These are phyloP conservation scores for Agrilus mali DNA, from an alignment of 2,888 invertebrate species.

Conservation along the genomic window DNA sequence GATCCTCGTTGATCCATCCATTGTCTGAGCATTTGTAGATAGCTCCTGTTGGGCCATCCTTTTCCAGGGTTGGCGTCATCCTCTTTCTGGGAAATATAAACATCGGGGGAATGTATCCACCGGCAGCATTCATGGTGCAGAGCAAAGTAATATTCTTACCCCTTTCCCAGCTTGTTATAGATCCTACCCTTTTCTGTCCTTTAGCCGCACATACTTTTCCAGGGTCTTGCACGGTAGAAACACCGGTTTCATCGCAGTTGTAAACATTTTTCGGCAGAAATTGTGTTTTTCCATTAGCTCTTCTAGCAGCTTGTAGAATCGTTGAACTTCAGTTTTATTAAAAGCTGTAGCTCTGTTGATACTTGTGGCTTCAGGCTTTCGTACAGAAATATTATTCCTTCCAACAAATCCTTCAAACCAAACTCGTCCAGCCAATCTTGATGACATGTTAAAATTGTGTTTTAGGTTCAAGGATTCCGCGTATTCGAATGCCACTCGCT, in stretches of 20 bases:
- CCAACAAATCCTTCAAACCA: conserved; percentile 14
- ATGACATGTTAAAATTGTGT: neutral
- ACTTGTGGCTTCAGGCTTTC: conserved; percentile 20
- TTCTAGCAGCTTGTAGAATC: conserved; percentile 17
- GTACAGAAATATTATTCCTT: conserved; percentile 16
- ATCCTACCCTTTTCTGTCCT: conserved; percentile 30
- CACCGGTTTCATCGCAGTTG: conserved; percentile 33
- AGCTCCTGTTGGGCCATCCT: conserved; percentile 29
- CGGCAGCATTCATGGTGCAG: conserved; percentile 30
- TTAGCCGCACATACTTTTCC: conserved; percentile 27
- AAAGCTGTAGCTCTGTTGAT: conserved; percentile 19
- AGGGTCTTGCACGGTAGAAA: conserved; percentile 29
- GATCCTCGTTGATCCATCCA: conserved; percentile 18
- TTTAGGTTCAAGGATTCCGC: neutral
- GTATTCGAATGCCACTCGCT: neutral
- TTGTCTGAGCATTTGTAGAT: conserved; percentile 19
- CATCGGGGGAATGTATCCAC: conserved; percentile 32
- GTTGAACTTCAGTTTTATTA: conserved; percentile 16
- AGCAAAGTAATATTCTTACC: conserved; percentile 30
- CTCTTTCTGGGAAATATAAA: conserved; percentile 33
- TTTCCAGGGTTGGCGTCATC: conserved; percentile 27
- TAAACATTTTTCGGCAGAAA: conserved; percentile 20
- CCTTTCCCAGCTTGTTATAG: conserved; percentile 29
- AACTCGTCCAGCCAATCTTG: conserved; percentile 7
- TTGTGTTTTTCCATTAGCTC: conserved; percentile 14